Base-by-base conservation (phyloP, 2,888 invertebrate genomes). In the Rutpela maculata region DNA sequence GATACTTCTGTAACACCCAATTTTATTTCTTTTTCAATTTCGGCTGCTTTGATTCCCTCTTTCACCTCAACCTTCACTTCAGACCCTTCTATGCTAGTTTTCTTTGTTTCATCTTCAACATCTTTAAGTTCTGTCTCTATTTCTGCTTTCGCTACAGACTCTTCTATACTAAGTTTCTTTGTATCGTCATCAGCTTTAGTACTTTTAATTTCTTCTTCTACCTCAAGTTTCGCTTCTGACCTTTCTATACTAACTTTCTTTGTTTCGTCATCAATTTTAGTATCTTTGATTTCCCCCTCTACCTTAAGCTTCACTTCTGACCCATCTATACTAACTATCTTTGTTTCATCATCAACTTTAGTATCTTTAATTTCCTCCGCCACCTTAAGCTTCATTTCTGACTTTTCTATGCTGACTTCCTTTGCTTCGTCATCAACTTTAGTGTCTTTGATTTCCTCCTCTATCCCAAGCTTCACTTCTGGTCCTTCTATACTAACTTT, bases 161-260 rank as follows among this genome's bases (percentile, higher is more conserved):
- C 12, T 72, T 62, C 26, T 50, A 38, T 50, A 50, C 26, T 18
- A 12, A 7, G 3, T 63, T 11, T 65, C 68, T 63, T 55, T 19
- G 18, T 1, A 55, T 72, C 75, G 10, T 10, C 38, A 17, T 35
- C 31, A 35, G 9, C 31, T 6, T 35, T 7, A 7, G 7, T 35
- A 4, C 22, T n/a, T 68, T 18, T 67, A 17, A 60, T 59, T 66
- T 11, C 35, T 74, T 15, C n/a, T 10, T 57, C 26, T 12, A 26
- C 19, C 50, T n/a, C 19, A n/a, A 59, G 0, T 7, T 3, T 7
- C 2, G 22, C 7, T 35, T 9, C 31, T 6, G 31, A 3, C 7
- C 31, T 4, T 35, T 35, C 31, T 35, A 7, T 9, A 9, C 9
- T 35, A 7, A 35, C 9, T 35, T 3, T 7, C 31, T 35, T 35